A percentile compares a stretch with the other conserved stretches of the same genome.
Evolutionary conservation across 1,140 invertebrate species (phyloP).

Genomic region (Eufriesea mexicana): DNA sequence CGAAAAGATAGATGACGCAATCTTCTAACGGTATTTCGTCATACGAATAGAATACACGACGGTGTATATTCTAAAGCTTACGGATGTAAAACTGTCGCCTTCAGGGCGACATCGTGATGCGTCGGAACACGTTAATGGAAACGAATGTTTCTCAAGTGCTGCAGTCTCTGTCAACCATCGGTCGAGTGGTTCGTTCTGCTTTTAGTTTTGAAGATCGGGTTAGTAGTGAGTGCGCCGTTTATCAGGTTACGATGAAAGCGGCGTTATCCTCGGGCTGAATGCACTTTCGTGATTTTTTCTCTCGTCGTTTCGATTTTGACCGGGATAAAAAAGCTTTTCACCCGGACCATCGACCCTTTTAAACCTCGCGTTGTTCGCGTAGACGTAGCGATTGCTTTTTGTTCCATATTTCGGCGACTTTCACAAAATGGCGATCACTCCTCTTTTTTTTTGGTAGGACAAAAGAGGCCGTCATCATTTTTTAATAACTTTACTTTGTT

Average conservation of each 20-base stretch:
- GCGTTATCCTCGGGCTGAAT: conserved; percentile 29
- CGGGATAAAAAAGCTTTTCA: conserved; percentile 34
- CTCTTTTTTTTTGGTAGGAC: background rate
- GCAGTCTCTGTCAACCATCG: conserved; percentile 41
- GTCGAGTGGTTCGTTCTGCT: conserved; percentile 48
- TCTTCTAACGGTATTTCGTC: background rate
- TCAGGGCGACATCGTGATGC: background rate
- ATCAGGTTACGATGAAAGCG: conserved; percentile 54
- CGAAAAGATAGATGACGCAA: background rate
- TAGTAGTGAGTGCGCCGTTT: conserved; percentile 42
- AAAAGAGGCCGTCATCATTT: background rate
- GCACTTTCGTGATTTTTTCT: conserved; percentile 46
- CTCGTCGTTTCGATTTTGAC: conserved; percentile 28
- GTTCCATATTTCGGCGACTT: background rate
- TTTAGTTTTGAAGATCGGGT: conserved; percentile 49
- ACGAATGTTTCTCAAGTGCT: conserved; percentile 48
- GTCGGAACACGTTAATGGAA: conserved; percentile 32
- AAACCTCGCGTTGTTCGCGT: background rate
- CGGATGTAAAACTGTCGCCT: background rate
- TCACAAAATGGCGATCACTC: background rate
- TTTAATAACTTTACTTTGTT: no score
- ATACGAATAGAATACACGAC: background rate
- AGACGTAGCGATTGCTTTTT: background rate
- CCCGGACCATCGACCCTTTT: conserved; percentile 1
- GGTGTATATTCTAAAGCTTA: background rate